Percentiles rank a stretch among this genome's conserved stretches.
phyloP scores from a whole-genome alignment of 2,113 vertebrate species.

The Ciconia stormi region DNA sequence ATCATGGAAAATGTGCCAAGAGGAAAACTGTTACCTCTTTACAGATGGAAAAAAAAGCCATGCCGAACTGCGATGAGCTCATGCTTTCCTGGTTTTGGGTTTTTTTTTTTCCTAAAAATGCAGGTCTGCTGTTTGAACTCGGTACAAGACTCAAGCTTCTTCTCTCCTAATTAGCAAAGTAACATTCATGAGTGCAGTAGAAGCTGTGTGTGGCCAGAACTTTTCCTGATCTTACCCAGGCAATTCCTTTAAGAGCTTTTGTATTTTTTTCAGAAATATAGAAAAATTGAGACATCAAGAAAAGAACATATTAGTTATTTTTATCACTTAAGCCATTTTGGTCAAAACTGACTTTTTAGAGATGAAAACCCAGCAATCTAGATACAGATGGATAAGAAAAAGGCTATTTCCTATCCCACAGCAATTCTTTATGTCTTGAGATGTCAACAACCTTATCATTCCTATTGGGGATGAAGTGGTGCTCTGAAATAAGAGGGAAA shows the following conservation, averaged over 20 bases:
- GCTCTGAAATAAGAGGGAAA: background rate
- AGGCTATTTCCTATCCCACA: background rate
- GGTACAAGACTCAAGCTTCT: background rate
- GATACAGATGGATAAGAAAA: slow-evolving; percentile 41
- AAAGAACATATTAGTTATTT: background rate
- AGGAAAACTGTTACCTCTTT: background rate
- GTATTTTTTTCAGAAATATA: background rate
- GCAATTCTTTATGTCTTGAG: background rate
- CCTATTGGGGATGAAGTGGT: background rate
- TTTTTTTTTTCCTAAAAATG: background rate
- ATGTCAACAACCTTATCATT: slow-evolving; percentile 37
- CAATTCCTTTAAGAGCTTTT: background rate
- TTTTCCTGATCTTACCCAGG: background rate
- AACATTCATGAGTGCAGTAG: background rate
- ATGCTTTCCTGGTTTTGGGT: background rate
- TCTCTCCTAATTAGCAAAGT: background rate
- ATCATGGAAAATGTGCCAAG: background rate
- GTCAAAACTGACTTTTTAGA: slow-evolving; percentile 4
- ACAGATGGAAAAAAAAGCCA: background rate
- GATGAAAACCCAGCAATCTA: background rate
- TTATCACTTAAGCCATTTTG: slow-evolving; percentile 13
- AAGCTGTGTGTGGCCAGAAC: background rate
- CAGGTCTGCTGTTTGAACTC: background rate
- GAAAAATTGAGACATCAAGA: background rate
- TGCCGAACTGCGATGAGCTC: background rate